Conservation (phyloP, 2,797 vertebrate genomes). For the Gymnothorax reevesii region DNA sequence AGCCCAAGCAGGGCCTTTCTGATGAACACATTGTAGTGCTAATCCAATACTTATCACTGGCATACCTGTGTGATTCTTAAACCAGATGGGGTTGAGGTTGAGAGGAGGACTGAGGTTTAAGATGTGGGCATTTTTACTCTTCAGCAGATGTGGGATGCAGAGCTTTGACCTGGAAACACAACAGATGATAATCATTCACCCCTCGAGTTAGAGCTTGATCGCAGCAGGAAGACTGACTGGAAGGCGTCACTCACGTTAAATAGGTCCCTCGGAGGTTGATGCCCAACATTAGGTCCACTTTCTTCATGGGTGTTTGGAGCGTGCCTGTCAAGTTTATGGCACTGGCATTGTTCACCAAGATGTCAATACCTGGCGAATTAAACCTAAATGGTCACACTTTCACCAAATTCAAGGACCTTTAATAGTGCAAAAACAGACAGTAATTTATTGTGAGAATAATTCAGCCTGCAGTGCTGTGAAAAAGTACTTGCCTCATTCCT, state of each 20-base stretch:
- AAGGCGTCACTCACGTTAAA: slow-evolving; percentile 80
- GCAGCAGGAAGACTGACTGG: neutral
- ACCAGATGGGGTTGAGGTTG: slow-evolving; percentile 94
- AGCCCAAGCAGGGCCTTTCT: too few relatives aligned
- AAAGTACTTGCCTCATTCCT: too few relatives aligned
- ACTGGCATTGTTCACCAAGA: slow-evolving; percentile 96
- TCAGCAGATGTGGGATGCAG: slow-evolving; percentile 88
- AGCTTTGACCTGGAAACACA: slow-evolving; percentile 83
- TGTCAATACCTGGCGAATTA: slow-evolving; percentile 84
- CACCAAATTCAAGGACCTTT: too few relatives aligned
- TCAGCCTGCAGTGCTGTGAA: too few relatives aligned
- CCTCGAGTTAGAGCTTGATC: neutral
- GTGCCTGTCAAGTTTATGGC: slow-evolving; percentile 93
- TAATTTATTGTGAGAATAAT: too few relatives aligned
- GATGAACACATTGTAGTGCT: neutral
- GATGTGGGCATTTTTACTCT: slow-evolving; percentile 88
- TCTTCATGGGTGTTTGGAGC: slow-evolving; percentile 87
- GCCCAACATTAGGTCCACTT: slow-evolving; percentile 92
- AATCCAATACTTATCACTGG: neutral
- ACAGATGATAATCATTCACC: neutral
- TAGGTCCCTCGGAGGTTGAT: slow-evolving; percentile 93
- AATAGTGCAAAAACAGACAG: too few relatives aligned
- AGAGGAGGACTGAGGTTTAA: slow-evolving; percentile 92
- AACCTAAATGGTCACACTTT: too few relatives aligned
- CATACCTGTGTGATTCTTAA: slow-evolving; percentile 95